Conservation (phyloP, 2,797 vertebrate species). For the Tragelaphus eurycerus region DNA sequence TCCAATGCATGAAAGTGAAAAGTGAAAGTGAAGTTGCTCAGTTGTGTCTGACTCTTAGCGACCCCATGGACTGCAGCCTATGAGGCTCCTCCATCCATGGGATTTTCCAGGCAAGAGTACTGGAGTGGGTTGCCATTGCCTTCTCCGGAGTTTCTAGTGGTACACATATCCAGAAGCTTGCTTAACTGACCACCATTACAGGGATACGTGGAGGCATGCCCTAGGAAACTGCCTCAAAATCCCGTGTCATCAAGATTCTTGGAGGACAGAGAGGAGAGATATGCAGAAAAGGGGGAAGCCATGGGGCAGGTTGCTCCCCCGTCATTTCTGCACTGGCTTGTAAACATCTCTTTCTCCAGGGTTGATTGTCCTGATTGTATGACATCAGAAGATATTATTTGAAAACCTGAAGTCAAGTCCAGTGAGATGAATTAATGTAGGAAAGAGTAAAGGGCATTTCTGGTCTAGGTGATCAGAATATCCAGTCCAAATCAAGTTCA, state of each 20-base stretch:
- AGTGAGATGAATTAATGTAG: not conserved
- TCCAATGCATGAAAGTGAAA: too few species aligned
- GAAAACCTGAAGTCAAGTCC: not conserved
- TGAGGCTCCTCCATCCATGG: too few species aligned
- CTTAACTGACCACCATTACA: not conserved
- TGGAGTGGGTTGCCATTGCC: too few species aligned
- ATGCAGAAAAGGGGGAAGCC: not conserved
- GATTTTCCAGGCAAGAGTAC: too few species aligned
- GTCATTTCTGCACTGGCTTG: rapidly evolving
- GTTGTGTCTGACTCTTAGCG: rapidly evolving
- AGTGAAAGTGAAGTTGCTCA: too few species aligned
- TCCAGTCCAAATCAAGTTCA: not conserved
- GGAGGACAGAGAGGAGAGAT: not conserved
- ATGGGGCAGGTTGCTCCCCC: not conserved
- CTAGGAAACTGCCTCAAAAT: not conserved
- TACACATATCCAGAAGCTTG: not conserved
- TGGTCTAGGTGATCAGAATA: not conserved
- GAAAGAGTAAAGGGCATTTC: not conserved
- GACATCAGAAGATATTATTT: not conserved
- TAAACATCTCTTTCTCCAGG: not conserved
- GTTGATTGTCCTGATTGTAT: not conserved
- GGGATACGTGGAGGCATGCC: rapidly evolving
- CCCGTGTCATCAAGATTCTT: too few species aligned
- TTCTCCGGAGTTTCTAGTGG: not conserved
- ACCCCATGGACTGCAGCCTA: too few species aligned